These are phyloP conservation scores for Sebastes hubbsi DNA, from an alignment of 2,797 vertebrate genomes.

Conservation along the genomic window DNA sequence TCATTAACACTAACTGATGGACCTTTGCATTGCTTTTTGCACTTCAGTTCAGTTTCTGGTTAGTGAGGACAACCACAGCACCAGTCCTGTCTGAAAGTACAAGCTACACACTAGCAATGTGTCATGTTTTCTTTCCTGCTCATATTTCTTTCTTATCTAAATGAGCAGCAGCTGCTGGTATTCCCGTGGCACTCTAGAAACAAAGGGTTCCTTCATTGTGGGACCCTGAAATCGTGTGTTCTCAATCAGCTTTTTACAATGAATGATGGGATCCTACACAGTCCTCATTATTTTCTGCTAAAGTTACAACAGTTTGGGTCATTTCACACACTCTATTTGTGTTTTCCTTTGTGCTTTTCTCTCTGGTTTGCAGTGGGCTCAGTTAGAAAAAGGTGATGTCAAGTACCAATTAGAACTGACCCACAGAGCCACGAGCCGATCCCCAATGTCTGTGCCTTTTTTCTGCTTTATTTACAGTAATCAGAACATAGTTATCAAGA, in stretches of 20 bases:
- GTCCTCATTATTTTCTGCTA: not conserved
- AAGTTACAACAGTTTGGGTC: not conserved
- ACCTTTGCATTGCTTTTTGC: conserved; percentile 1
- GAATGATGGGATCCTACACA: not conserved
- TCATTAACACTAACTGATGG: not conserved
- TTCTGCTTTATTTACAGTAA: too few species aligned
- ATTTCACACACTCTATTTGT: not conserved
- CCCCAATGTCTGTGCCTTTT: too few species aligned
- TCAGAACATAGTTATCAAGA: too few species aligned
- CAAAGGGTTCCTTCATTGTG: not conserved
- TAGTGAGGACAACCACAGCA: not conserved
- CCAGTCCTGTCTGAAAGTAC: not conserved
- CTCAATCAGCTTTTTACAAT: not conserved
- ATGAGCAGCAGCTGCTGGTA: conserved; percentile 4
- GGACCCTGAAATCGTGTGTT: not conserved
- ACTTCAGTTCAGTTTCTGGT: not conserved
- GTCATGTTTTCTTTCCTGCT: not conserved
- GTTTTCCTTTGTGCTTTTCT: not conserved
- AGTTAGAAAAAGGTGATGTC: not conserved
- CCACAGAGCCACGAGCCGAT: too few species aligned
- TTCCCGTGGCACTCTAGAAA: not conserved
- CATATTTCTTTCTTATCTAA: not conserved
- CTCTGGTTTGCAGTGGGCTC: not conserved
- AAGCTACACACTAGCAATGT: not conserved
- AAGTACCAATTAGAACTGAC: not conserved